These are phyloP conservation scores for Craseonycteris thonglongyai DNA, from an alignment of 2,113 vertebrate genomes.

Conservation along the genomic window DNA sequence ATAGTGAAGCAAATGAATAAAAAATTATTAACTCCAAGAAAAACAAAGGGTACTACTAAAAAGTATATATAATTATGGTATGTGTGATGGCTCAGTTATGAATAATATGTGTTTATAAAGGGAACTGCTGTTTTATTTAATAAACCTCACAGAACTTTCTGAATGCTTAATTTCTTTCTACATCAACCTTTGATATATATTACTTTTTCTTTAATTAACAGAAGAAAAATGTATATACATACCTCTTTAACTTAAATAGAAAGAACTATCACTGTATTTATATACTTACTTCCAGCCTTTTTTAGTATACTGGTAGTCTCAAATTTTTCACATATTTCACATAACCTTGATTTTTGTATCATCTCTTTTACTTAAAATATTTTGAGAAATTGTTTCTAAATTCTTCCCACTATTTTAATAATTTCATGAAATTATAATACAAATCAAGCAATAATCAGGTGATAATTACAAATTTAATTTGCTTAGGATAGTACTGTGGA, in stretches of 20 bases:
- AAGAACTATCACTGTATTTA: neutral
- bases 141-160: neutral
- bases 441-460: neutral
- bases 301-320: neutral
- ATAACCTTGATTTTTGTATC: neutral
- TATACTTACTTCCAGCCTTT: neutral
- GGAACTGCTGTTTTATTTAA: neutral
- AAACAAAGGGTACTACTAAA: neutral
- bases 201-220: neutral
- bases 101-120: neutral
- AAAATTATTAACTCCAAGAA: neutral
- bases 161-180: neutral
- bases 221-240: neutral
- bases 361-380: neutral
- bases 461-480: neutral
- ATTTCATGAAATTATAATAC: neutral
- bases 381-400: neutral
- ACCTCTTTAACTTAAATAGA: neutral
- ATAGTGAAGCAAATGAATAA: neutral
- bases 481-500: neutral
- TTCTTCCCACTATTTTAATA: neutral
- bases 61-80: neutral
- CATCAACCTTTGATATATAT: neutral
- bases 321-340: neutral
- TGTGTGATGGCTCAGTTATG: neutral